Conservation (phyloP, 1,140 invertebrate species). For the Holcopasites calliopsidis region DNA sequence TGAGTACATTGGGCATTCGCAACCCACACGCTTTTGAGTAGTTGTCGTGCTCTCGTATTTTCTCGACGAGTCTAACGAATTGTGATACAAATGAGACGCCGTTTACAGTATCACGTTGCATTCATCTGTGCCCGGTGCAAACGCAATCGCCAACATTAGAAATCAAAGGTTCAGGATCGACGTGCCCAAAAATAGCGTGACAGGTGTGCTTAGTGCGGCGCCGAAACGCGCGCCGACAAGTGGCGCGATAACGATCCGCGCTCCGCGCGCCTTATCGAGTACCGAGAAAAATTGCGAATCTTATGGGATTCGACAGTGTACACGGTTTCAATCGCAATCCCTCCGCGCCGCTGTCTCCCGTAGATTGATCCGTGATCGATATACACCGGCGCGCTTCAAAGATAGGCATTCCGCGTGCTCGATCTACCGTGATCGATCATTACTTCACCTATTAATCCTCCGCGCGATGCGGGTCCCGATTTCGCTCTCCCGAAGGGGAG, state of each 20-base stretch:
- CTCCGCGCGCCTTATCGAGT: slow-evolving; percentile 24
- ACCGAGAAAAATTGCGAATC: slow-evolving; percentile 46
- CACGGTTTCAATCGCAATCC: slow-evolving; percentile 31
- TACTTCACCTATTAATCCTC: slow-evolving; percentile 65
- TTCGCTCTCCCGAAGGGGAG: slow-evolving; percentile 45
- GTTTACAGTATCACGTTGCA: too few relatives aligned
- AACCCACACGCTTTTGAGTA: too few relatives aligned
- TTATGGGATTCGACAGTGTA: slow-evolving; percentile 27
- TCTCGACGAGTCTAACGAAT: too few relatives aligned
- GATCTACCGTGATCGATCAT: slow-evolving; percentile 64
- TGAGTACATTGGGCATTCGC: too few relatives aligned
- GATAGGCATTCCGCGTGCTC: slow-evolving; percentile 56
- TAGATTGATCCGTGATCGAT: slow-evolving; percentile 63
- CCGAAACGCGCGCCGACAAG: slow-evolving; percentile 7
- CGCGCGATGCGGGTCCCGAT: slow-evolving; percentile 46
- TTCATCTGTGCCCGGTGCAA: too few relatives aligned
- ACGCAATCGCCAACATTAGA: too few relatives aligned
- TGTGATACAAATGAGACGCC: too few relatives aligned
- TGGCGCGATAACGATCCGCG: slow-evolving; percentile 40
- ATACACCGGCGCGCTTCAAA: slow-evolving; percentile 49
- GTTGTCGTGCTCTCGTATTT: too few relatives aligned
- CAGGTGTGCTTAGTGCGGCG: neutral
- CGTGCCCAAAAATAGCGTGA: neutral
- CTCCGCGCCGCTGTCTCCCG: slow-evolving; percentile 1
- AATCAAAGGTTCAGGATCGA: too few relatives aligned